Evolutionary conservation across 2,797 vertebrate genomes (phyloP).

Genomic region (Toxotes lorentzi): DNA sequence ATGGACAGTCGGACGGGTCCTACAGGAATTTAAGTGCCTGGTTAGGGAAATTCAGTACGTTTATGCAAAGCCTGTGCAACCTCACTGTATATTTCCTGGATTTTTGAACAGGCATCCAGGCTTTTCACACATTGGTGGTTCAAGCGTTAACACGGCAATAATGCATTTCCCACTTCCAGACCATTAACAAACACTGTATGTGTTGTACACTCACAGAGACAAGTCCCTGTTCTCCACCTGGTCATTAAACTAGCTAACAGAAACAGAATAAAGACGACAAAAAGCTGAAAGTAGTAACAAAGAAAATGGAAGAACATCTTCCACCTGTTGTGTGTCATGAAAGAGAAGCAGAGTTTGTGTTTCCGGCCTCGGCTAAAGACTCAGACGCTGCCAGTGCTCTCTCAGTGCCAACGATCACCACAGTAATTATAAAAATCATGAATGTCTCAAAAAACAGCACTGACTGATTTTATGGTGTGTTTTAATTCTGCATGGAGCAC

Average conservation of each 20-base stretch:
- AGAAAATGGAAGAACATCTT: neutral
- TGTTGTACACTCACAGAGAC: neutral
- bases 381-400: neutral
- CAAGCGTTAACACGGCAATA: slow-evolving; percentile 3
- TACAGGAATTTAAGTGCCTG: no score
- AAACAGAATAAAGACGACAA: neutral
- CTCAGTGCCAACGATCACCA: no score
- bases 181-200: slow-evolving; percentile 8
- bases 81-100: neutral
- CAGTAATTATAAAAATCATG: neutral
- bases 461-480: neutral
- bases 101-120: neutral
- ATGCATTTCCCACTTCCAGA: slow-evolving; percentile 9
- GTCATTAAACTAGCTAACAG: neutral
- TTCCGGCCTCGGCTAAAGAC: no score
- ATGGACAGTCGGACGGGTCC: no score
- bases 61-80: no score
- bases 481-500: neutral
- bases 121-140: slow-evolving; percentile 26
- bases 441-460: neutral
- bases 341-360: neutral
- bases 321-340: neutral
- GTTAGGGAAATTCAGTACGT: no score
- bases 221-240: neutral
- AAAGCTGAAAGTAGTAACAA: neutral